A percentile compares a stretch with the other conserved stretches of the same genome.
Evolutionary conservation across 2,797 vertebrate genomes (phyloP).

Genomic region (Orientallactaga sibirica): DNA sequence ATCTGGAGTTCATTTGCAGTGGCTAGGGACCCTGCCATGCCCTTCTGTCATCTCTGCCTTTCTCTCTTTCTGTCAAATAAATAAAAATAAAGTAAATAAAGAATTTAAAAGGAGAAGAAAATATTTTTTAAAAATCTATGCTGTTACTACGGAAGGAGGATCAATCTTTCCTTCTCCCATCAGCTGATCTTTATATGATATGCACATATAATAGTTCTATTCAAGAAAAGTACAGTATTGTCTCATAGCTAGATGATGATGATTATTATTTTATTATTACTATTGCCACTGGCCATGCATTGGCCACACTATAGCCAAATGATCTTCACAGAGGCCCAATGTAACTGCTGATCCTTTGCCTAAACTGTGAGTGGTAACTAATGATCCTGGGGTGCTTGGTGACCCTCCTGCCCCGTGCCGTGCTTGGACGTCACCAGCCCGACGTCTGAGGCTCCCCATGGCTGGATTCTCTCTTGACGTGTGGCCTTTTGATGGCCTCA

Average conservation of each 20-base stretch:
- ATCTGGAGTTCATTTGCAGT: too few relatives aligned
- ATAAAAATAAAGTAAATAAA: too few relatives aligned
- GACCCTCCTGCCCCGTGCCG: fast-evolving
- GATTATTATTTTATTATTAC: too few relatives aligned
- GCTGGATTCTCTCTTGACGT: not conserved
- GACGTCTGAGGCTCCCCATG: not conserved
- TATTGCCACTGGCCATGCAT: not conserved
- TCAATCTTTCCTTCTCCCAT: not conserved
- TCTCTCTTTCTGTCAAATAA: too few relatives aligned
- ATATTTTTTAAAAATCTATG: not conserved
- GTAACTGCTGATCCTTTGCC: not conserved
- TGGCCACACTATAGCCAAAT: not conserved
- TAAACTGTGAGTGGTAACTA: not conserved
- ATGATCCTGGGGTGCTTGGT: not conserved
- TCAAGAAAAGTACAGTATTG: fast-evolving
- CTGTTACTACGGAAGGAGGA: not conserved
- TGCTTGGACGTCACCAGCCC: not conserved
- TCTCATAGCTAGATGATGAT: too few relatives aligned
- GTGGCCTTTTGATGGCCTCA: not conserved
- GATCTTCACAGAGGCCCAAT: not conserved
- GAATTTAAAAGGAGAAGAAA: too few relatives aligned
- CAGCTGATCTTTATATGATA: not conserved
- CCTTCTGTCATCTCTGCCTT: too few relatives aligned
- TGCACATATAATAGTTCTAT: not conserved
- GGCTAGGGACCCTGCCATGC: too few relatives aligned